Evolutionary conservation across 2,797 vertebrate species (phyloP).

Genomic region (Tamandua tetradactyla): DNA sequence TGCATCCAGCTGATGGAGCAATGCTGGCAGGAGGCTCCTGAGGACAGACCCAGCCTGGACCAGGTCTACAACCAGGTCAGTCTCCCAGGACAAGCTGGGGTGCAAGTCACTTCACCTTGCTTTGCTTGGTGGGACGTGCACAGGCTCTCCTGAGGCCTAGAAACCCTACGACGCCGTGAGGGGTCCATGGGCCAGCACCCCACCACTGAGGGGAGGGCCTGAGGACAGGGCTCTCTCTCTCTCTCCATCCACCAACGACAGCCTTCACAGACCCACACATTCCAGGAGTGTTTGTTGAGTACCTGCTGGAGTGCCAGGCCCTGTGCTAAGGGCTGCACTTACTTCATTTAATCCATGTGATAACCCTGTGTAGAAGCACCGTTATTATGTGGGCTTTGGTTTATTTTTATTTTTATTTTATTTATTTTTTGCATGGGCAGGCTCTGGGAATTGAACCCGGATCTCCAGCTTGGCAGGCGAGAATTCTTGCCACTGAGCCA

Average conservation of each 20-base stretch:
- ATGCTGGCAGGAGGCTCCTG: conserved; percentile 92
- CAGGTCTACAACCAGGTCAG: conserved; percentile 91
- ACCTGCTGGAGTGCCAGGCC: not conserved
- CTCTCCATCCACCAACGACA: not conserved
- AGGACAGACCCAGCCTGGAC: conserved; percentile 89
- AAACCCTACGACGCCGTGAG: not conserved
- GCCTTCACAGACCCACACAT: not conserved
- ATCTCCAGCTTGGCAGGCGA: too few relatives aligned
- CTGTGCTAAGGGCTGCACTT: not conserved
- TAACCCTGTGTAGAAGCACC: not conserved
- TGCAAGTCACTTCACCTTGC: not conserved
- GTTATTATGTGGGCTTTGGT: not conserved
- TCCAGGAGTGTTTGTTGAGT: too few relatives aligned
- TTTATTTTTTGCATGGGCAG: too few relatives aligned
- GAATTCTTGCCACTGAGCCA: too few relatives aligned
- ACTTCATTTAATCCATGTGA: not conserved
- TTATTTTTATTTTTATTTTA: too few relatives aligned
- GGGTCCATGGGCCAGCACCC: too few relatives aligned
- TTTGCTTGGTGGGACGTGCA: not conserved
- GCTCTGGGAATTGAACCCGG: too few relatives aligned
- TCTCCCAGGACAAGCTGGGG: not conserved
- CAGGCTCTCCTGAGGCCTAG: not conserved
- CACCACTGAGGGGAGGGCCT: not conserved
- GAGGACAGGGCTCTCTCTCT: not conserved
- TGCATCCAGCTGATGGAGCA: conserved; percentile 94